phyloP scores from a whole-genome alignment of 1,140 invertebrate species.

The Psix sp. region DNA sequence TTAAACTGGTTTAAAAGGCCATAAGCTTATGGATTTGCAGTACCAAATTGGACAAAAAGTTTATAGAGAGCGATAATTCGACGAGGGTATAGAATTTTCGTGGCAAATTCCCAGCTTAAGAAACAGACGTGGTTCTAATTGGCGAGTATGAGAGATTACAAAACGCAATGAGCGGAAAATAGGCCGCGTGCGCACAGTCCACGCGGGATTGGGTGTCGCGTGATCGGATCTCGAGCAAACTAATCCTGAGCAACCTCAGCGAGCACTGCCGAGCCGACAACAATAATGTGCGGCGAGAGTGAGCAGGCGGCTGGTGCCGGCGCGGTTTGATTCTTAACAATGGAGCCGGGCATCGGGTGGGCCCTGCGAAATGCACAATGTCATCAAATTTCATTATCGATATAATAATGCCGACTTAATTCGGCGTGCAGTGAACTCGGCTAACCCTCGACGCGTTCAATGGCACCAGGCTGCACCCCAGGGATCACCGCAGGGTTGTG shows the following conservation, averaged over 20 bases:
- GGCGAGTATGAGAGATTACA: constrained; percentile 27
- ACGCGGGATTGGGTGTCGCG: constrained; percentile 30
- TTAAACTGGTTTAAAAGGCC: too few relatives aligned
- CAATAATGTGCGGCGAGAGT: constrained; percentile 63
- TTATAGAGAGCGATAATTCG: too few relatives aligned
- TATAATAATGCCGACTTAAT: constrained; percentile 75
- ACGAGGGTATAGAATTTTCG: too few relatives aligned
- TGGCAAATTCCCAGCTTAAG: too few relatives aligned
- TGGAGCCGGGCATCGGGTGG: constrained; percentile 52
- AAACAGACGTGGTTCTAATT: constrained; percentile 27
- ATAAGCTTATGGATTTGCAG: too few relatives aligned
- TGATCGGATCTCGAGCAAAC: constrained; percentile 20
- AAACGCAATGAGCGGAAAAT: constrained; percentile 47
- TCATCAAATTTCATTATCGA: constrained; percentile 78
- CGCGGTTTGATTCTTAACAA: constrained; percentile 71
- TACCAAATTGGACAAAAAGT: too few relatives aligned
- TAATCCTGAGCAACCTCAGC: constrained; percentile 53
- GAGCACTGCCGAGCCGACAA: constrained; percentile 39
- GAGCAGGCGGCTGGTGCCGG: constrained; percentile 59
- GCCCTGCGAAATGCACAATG: constrained; percentile 75
- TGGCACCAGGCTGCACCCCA: constrained; percentile 51
- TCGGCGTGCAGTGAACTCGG: constrained; percentile 61
- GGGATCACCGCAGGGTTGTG: constrained; percentile 54
- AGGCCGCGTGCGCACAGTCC: constrained; percentile 30
- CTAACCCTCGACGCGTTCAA: constrained; percentile 55